Conservation (phyloP, 2,888 invertebrate genomes). For the Ariolimax columbianus region DNA sequence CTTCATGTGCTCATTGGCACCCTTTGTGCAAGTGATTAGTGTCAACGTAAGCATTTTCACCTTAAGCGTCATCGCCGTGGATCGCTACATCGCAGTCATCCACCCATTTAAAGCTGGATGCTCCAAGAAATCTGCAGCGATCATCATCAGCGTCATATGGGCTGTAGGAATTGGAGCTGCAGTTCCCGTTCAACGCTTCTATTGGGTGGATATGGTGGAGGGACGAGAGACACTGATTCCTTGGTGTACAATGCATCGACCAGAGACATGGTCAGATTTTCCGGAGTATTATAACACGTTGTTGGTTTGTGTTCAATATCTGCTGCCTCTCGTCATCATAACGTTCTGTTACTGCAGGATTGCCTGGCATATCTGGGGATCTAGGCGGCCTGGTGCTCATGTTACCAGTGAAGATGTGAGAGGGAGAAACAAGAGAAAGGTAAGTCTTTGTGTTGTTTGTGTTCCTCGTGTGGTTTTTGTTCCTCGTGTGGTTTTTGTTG, state of each 20-base stretch:
- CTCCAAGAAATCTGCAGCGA: conserved; percentile 86
- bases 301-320: conserved; percentile 82
- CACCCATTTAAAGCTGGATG: conserved; percentile 82
- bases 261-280: conserved; percentile 54
- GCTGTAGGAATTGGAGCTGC: conserved; percentile 82
- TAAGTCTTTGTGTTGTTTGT: conserved; percentile 75
- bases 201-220: conserved; percentile 58
- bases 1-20: conserved; percentile 92
- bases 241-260: conserved; percentile 39
- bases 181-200: conserved; percentile 83
- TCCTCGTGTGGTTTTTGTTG: neutral
- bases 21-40: conserved; percentile 90
- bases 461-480: neutral
- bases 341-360: conserved; percentile 90
- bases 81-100: conserved; percentile 84
- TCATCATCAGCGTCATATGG: conserved; percentile 88
- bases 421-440: conserved; percentile 90
- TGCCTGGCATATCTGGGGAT: conserved; percentile 89
- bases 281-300: conserved; percentile 76
- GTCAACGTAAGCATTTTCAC: conserved; percentile 94
- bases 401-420: conserved; percentile 88
- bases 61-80: conserved; percentile 90
- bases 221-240: conserved; percentile 10
- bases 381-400: conserved; percentile 88
- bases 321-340: conserved; percentile 89